A percentile compares a stretch with the other conserved stretches of the same genome.
These are phyloP conservation scores for Cordilura impudica DNA, from an alignment of 2,888 invertebrate species.

Conservation along the genomic window DNA sequence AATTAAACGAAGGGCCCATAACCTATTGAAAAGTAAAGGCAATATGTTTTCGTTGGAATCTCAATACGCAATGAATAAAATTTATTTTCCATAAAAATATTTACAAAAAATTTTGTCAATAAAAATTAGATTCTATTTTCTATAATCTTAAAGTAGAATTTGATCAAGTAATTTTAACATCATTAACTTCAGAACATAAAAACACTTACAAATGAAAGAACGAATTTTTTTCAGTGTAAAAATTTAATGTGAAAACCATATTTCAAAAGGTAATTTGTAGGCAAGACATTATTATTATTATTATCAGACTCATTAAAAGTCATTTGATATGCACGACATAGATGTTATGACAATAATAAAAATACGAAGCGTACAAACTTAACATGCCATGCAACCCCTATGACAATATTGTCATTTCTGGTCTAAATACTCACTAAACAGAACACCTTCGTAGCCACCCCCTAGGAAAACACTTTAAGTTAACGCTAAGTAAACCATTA, in stretches of 20 bases:
- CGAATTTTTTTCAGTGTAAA: background rate
- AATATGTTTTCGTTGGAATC: no score
- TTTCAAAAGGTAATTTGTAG: conserved; percentile 59
- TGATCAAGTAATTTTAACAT: no score
- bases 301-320: conserved; percentile 62
- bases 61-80: no score
- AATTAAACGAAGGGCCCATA: no score
- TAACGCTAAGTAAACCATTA: conserved; percentile 8
- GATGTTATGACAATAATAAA: conserved; percentile 48
- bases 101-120: no score
- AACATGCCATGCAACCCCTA: background rate
- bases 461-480: conserved; percentile 12
- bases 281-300: conserved; percentile 59
- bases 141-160: no score
- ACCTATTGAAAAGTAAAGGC: no score
- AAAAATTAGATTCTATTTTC: no score
- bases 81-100: no score
- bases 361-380: conserved; percentile 33
- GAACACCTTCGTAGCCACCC: background rate
- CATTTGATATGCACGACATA: conserved; percentile 59
- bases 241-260: conserved; percentile 51
- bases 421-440: conserved; percentile 24
- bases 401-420: conserved; percentile 35
- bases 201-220: no score
- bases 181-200: no score